Evolutionary conservation across 1,140 invertebrate genomes (phyloP).

Genomic region (Atta colombica): DNA sequence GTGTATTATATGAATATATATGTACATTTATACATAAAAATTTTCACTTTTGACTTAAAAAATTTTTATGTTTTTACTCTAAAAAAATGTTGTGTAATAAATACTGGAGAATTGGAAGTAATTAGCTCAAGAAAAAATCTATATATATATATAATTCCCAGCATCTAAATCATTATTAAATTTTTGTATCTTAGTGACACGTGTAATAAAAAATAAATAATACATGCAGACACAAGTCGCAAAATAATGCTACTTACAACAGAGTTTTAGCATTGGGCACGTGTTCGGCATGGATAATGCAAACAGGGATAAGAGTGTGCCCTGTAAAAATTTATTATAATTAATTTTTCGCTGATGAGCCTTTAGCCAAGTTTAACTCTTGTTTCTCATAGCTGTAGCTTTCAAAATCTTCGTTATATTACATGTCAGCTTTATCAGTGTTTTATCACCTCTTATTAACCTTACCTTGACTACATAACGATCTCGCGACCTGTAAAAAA

Average conservation of each 20-base stretch:
- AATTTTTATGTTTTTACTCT: no score
- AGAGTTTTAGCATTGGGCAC: constrained; percentile 59
- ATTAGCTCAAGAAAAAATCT: neutral
- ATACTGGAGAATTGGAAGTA: neutral
- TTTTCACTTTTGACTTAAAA: no score
- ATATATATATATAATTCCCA: neutral
- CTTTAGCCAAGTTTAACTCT: constrained; percentile 29
- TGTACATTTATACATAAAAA: no score
- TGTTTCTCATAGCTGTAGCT: constrained; percentile 49
- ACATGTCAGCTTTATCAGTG: constrained; percentile 9
- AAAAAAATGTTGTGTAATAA: no score
- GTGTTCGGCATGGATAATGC: constrained; percentile 79
- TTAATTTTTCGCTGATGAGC: constrained; percentile 56
- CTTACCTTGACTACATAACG: constrained; percentile 82
- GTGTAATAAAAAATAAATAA: neutral
- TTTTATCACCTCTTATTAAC: constrained; percentile 48
- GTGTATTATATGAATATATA: no score
- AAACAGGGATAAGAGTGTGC: constrained; percentile 55
- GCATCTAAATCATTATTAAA: neutral
- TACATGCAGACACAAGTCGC: neutral
- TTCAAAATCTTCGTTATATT: constrained; percentile 55
- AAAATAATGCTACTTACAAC: constrained; percentile 77
- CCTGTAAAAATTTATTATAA: constrained; percentile 74
- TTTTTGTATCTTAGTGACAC: neutral
- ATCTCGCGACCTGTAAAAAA: constrained; percentile 80